Base-by-base conservation (phyloP, 64 coral and sea anemone species). In the Actinia tenebrosa region DNA sequence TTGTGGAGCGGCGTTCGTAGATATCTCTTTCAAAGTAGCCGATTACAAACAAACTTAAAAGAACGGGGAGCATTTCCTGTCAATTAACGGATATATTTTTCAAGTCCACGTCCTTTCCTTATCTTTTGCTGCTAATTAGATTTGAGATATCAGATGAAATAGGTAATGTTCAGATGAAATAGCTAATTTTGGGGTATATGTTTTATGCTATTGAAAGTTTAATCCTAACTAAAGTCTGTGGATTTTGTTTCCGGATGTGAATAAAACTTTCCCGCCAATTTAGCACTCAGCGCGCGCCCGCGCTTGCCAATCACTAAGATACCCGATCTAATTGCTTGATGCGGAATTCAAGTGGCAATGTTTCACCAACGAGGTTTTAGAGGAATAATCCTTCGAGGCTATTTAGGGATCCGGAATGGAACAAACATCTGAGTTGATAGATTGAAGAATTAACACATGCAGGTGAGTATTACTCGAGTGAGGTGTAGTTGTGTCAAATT, bases 211-310 rank as follows among this genome's bases (percentile, higher is more conserved):
- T 66, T 3, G 69, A 75, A 75, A 75, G 22, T 2, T 30, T 30
- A 30, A 75, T 75, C 26, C 69, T 69, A 26, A 13, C 42, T 3
- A 75, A 75, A 30, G 69, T 75, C 27, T 75, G 69, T 4, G 64
- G 26, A 11, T 25, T 75, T 75, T 75, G 13, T 8, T 14, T 42
- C 63, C 63, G 63, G 69, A 75, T 42, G 69, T 75, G 69, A 42
- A 75, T 42, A 16, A 75, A 75, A 5, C 42, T 42, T 75, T 75
- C 69, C 69, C 69, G n/a, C 69, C 69, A 75, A 75, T 75, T 69
- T 69, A 69, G 3, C 22, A 8, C 9, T 75, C 25, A 30, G 11
- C 69, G 23, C 7, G 30, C 30, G 30, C 30, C 30, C 69, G 69
- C 69, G 10, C 15, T 75, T 75, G 69, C 6, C 69, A 42, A 2